Percentiles rank a stretch among this genome's conserved stretches.
Evolutionary conservation across 2,797 vertebrate species (phyloP).

Genomic region (Sparus aurata): DNA sequence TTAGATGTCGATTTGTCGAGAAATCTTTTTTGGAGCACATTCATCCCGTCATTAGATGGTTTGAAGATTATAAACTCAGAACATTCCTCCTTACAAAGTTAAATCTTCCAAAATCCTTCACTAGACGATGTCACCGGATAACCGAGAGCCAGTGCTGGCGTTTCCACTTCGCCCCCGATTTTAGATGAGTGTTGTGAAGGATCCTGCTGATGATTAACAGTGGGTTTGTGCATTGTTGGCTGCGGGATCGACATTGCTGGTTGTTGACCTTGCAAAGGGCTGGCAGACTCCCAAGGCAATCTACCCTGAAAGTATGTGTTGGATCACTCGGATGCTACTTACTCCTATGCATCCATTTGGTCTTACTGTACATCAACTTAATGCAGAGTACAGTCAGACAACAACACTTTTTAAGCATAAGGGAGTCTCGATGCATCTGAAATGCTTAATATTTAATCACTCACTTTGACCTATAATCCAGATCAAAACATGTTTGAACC

Average conservation of each 20-base stretch:
- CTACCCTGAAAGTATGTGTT: slow-evolving; percentile 39
- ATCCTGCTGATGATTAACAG: slow-evolving; percentile 34
- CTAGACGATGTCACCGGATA: slow-evolving; percentile 28
- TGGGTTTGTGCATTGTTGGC: slow-evolving; percentile 39
- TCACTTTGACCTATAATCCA: neutral
- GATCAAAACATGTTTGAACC: neutral
- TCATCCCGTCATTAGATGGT: slow-evolving; percentile 14
- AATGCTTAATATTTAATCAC: neutral
- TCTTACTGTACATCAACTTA: slow-evolving; percentile 1
- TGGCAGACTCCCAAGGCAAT: slow-evolving; percentile 61
- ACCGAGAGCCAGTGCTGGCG: neutral
- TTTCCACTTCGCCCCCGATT: slow-evolving; percentile 24
- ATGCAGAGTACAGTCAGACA: neutral
- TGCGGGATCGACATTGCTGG: slow-evolving; percentile 49
- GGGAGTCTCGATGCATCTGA: neutral
- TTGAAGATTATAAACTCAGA: slow-evolving; percentile 59
- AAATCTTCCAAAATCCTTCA: slow-evolving; percentile 49
- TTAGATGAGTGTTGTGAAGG: slow-evolving; percentile 30
- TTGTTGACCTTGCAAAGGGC: slow-evolving; percentile 57
- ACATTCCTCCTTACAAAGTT: slow-evolving; percentile 45
- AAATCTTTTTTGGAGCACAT: slow-evolving; percentile 25
- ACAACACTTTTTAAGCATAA: neutral
- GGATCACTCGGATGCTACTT: slow-evolving; percentile 25
- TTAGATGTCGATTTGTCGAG: neutral
- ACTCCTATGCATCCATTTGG: slow-evolving; percentile 24